Base-by-base conservation (phyloP, 2,888 invertebrate species). In the Gnatocerus cornutus region DNA sequence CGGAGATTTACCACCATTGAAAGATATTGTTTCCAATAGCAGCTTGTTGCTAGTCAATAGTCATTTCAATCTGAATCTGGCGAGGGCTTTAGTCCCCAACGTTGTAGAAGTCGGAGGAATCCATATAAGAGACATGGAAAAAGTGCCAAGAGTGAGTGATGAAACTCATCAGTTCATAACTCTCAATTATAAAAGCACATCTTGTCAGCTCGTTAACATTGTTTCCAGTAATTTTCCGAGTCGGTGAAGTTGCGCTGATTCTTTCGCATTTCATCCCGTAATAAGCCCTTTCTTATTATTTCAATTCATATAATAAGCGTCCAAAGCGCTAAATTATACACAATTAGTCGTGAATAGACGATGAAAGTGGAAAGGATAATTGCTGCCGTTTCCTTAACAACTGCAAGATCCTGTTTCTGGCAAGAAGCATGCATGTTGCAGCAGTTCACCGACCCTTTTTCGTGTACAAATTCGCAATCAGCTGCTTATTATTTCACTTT, bases 21-120 rank as follows among this genome's bases (percentile, higher is more conserved):
- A 84, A 10, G 85, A 85, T 41, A 79, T 68, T 37, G 14, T 55
- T 13, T 41, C 9, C 6, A 86, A 87, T 71, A 79, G 82, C 1
- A 87, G 86, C 74, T 79, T 86, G 13, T 71, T 88, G 39, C 75
- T 88, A 2, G 82, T 86, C 16, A 88, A 88, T 73, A 85, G 85
- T 6, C 86, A 88, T 77, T 81, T 84, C 71, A 82, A 82, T 53
- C 74, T 86, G 56, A 86, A 85, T 62, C 82, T 84, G 10, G 84
- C 86, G 6, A 79, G 83, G 71, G 85, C 86, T 0, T 68, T 84
- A 39, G 84, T 85, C 33, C 88, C 88, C 0, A 83, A 83, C n/a
- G 80, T 87, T 8, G 82, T 88, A 12, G 88, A 88, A 81, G 84
- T 88, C n/a, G 88, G 87, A 27, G 91, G 90, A n/a, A 86, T 88